These are phyloP conservation scores for Tokudaia muenninki DNA, from an alignment of 2,797 vertebrate species.

Conservation along the genomic window DNA sequence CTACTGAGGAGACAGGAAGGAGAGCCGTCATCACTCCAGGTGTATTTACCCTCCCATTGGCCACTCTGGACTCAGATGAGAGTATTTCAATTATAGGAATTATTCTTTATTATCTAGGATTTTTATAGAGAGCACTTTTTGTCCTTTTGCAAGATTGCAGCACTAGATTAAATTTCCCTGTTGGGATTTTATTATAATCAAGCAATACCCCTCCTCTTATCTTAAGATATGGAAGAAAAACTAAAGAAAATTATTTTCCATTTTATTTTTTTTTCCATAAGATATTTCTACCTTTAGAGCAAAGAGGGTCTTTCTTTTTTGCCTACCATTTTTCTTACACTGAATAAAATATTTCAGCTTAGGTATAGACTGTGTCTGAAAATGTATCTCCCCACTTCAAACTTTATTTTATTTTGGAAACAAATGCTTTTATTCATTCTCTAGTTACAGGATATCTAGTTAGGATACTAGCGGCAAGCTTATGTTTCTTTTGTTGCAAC, in stretches of 20 bases:
- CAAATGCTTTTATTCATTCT: constrained; percentile 40
- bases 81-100: constrained; percentile 52
- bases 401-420: constrained; percentile 51
- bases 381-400: constrained; percentile 52
- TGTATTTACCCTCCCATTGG: constrained; percentile 61
- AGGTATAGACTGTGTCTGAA: constrained; percentile 34
- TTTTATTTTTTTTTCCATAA: constrained; percentile 15
- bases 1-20: constrained; percentile 26
- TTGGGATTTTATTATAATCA: constrained; percentile 64
- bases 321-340: neutral
- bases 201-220: neutral
- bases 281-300: neutral
- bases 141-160: constrained; percentile 44
- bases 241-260: neutral
- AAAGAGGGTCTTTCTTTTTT: neutral
- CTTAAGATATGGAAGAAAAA: constrained; percentile 52
- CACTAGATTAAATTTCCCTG: constrained; percentile 54
- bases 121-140: constrained; percentile 22
- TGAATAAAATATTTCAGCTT: constrained; percentile 43
- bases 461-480: constrained; percentile 56
- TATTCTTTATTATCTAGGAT: constrained; percentile 57
- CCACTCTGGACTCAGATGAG: constrained; percentile 2
- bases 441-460: neutral
- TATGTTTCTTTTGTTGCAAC: constrained; percentile 66
- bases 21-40: constrained; percentile 40